These are phyloP conservation scores for Lithobates pipiens DNA, from an alignment of 2,797 vertebrate species.

Conservation along the genomic window DNA sequence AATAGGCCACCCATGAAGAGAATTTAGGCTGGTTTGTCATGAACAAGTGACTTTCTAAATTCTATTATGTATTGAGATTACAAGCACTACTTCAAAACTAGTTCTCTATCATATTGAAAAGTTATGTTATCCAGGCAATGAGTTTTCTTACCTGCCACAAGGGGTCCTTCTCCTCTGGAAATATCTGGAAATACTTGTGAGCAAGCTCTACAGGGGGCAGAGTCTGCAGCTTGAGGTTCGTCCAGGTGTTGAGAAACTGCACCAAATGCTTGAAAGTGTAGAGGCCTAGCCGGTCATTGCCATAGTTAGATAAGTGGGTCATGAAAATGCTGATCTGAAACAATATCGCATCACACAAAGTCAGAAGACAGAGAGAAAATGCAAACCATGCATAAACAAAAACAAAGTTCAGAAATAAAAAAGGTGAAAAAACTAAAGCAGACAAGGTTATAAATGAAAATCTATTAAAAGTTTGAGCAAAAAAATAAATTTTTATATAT, in stretches of 20 bases:
- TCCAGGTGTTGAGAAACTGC: conserved; percentile 94
- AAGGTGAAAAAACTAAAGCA: too few species aligned
- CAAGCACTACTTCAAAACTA: too few species aligned
- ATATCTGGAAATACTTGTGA: conserved; percentile 98
- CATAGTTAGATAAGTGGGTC: background rate
- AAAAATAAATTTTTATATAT: too few species aligned
- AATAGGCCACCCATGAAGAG: too few species aligned
- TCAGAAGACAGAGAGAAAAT: background rate
- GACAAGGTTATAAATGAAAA: too few species aligned
- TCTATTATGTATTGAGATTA: too few species aligned
- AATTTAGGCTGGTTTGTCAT: too few species aligned
- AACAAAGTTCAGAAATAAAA: too few species aligned
- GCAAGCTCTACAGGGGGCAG: conserved; percentile 92
- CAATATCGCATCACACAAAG: background rate
- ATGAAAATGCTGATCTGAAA: conserved; percentile 69
- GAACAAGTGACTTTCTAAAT: too few species aligned
- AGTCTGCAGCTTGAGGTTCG: conserved; percentile 94
- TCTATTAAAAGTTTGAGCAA: too few species aligned
- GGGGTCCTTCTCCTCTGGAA: conserved; percentile 94
- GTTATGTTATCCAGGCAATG: background rate
- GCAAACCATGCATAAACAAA: background rate
- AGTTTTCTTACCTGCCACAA: conserved; percentile 91
- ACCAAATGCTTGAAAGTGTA: conserved; percentile 81
- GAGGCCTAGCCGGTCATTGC: too few species aligned
- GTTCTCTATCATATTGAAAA: too few species aligned